phyloP scores from a whole-genome alignment of 2,888 invertebrate species.

The Gnatocerus cornutus region DNA sequence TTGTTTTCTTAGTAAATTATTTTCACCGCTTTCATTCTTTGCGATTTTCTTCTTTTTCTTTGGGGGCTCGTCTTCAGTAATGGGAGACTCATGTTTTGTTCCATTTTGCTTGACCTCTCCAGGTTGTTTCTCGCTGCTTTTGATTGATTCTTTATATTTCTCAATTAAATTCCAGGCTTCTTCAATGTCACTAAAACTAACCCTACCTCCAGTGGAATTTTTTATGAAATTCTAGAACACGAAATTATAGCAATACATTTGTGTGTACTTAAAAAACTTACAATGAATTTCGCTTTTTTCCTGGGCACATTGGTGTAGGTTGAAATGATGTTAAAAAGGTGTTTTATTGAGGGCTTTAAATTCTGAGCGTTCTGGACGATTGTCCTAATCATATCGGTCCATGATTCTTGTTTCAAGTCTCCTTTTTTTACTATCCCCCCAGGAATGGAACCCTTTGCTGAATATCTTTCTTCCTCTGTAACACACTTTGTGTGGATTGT shows the following conservation, averaged over 20 bases:
- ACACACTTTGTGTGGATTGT: conserved; percentile 88
- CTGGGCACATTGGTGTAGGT: conserved; percentile 86
- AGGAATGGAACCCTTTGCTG: conserved; percentile 84
- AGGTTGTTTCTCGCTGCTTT: conserved; percentile 7
- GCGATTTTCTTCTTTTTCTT: conserved; percentile 55
- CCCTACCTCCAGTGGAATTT: conserved; percentile 75
- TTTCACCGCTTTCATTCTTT: background rate
- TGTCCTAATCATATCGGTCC: conserved; percentile 83
- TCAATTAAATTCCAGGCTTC: conserved; percentile 78
- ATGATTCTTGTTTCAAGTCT: conserved; percentile 88
- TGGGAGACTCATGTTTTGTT: conserved; percentile 46
- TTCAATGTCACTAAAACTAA: conserved; percentile 76
- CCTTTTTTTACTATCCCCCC: conserved; percentile 85
- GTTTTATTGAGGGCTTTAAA: conserved; percentile 75
- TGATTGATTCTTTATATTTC: conserved; percentile 60
- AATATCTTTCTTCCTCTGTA: conserved; percentile 90
- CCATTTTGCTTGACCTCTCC: conserved; percentile 26
- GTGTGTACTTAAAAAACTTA: conserved; percentile 57
- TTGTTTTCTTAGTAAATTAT: background rate
- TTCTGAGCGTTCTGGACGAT: conserved; percentile 76
- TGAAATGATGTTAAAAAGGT: conserved; percentile 80
- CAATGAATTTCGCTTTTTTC: conserved; percentile 86
- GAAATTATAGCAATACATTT: background rate
- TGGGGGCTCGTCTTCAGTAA: conserved; percentile 57
- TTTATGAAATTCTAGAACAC: conserved; percentile 78